Evolutionary conservation across 2,797 vertebrate species (phyloP), one percentile per base, ranked within the genome.

Genomic region (Tragopan temminckii): DNA sequence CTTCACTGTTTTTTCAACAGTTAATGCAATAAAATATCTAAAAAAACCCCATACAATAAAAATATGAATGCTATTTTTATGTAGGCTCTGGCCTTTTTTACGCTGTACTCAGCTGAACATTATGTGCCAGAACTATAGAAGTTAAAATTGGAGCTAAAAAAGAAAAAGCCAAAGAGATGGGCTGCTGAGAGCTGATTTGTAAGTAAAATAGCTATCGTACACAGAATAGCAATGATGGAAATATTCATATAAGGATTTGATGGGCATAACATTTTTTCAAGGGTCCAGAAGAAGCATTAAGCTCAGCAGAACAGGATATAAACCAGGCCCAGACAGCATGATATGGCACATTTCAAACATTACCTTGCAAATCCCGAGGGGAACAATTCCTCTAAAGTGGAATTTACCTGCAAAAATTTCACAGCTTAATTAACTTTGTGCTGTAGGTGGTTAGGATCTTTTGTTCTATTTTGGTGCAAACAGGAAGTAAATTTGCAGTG

Each of bases 381-480:
- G 78, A 17, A 66, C 36, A 61, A 88, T 95, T 77, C 66, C 80
- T 96, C 82, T 93, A 88, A 94, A 81, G 62, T 85, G 88, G 88
- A 72, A 96, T 80, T 93, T 0, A 58, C 92, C 91, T 93, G 90
- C 38, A 93, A 96, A 90, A 78, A 68, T 90, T 81, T 83, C 81
- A 68, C 62, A 96, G 45, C 75, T 96, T 76, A 88, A 67, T 80
- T 94, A 94, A 70, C 90, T 90, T 68, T 85, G 61, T 69, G 33
- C 58, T 45, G 33, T 84, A 58, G 13, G 45, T 82, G 50, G 43
- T 76, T 42, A 48, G 36, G 33, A 29, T 40, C 24, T 72, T 88
- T 88, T 0, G 1, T 71, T 82, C 42, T 78, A 38, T 33, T 84
- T 58, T 89, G 45, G 36, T 67, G 7, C 24, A 64, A 31, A 35